Evolutionary conservation across 2,113 vertebrate genomes (phyloP).

Genomic region (Otocyon megalotis): DNA sequence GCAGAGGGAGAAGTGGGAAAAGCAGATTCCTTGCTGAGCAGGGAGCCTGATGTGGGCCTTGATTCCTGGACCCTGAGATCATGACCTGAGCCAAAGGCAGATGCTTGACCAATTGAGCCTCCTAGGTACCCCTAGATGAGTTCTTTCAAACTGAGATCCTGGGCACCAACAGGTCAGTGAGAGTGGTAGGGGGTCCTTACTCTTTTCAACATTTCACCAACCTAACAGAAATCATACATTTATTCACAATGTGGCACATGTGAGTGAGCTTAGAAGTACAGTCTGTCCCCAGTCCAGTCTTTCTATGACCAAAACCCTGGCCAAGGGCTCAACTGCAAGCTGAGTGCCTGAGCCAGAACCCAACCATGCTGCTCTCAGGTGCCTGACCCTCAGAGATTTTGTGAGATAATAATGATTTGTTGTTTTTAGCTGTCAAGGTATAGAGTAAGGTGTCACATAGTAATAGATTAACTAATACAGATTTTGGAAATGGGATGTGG

Average conservation of each 20-base stretch:
- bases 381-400: not conserved
- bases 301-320: not conserved
- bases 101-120: no score
- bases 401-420: not conserved
- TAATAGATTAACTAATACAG: not conserved
- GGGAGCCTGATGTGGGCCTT: no score
- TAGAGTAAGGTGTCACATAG: not conserved
- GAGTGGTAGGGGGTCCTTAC: not conserved
- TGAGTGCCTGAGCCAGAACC: not conserved
- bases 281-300: not conserved
- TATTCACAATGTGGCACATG: not conserved
- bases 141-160: slow-evolving; percentile 11
- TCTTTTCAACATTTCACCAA: slow-evolving; percentile 29
- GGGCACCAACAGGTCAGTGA: not conserved
- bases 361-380: not conserved
- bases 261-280: not conserved
- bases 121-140: not conserved
- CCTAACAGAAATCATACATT: not conserved
- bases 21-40: no score
- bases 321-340: not conserved
- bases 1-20: no score
- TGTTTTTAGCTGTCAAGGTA: not conserved
- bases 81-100: no score
- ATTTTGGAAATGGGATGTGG: not conserved
- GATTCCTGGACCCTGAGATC: no score